Evolutionary conservation across 2,797 vertebrate genomes (phyloP).

Genomic region (Cyprinodon diabolis): DNA sequence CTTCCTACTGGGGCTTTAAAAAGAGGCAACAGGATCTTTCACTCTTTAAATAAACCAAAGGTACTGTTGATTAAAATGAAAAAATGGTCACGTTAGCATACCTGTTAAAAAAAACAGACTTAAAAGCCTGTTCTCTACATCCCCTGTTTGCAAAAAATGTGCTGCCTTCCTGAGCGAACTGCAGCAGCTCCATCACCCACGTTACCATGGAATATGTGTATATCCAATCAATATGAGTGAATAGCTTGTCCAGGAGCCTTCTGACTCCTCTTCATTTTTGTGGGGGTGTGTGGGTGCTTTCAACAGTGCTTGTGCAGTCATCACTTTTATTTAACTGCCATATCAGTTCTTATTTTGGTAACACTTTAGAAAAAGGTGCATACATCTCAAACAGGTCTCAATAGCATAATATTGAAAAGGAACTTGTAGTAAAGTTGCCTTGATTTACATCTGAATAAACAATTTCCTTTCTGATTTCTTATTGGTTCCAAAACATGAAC

Average conservation of each 20-base stretch:
- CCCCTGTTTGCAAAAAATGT: slow-evolving; percentile 35
- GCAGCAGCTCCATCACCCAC: slow-evolving; percentile 70
- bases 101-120: slow-evolving; percentile 16
- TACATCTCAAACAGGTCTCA: slow-evolving; percentile 15
- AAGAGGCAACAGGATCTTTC: slow-evolving; percentile 18
- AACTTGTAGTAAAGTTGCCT: neutral
- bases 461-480: neutral
- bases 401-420: slow-evolving; percentile 5
- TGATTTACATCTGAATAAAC: neutral
- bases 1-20: slow-evolving; percentile 41
- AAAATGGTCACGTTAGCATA: slow-evolving; percentile 19
- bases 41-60: slow-evolving; percentile 31
- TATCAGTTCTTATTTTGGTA: slow-evolving; percentile 69
- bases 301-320: slow-evolving; percentile 65
- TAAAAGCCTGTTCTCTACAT: slow-evolving; percentile 8
- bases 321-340: slow-evolving; percentile 63
- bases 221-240: slow-evolving; percentile 75
- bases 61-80: slow-evolving; percentile 49
- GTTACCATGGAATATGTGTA: slow-evolving; percentile 61
- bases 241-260: slow-evolving; percentile 66
- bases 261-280: slow-evolving; percentile 76
- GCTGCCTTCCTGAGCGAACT: slow-evolving; percentile 40
- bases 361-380: slow-evolving; percentile 49
- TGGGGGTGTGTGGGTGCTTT: slow-evolving; percentile 77
- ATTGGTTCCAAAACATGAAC: no score